These are phyloP conservation scores for Drosophila sulfurigaster DNA, from an alignment of 1,140 invertebrate genomes.

Conservation along the genomic window DNA sequence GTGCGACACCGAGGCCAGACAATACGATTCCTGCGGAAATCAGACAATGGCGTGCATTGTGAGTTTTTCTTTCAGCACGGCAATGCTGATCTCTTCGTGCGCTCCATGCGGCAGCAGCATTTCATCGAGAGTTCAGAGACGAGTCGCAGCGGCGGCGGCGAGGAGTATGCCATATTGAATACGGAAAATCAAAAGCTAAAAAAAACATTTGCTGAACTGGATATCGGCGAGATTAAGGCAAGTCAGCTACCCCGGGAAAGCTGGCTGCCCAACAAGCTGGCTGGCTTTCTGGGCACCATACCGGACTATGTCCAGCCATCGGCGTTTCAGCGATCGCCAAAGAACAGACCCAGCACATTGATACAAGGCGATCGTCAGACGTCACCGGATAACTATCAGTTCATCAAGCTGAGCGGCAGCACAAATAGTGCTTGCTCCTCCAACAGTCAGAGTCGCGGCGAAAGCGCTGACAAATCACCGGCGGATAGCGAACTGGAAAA, in stretches of 20 bases:
- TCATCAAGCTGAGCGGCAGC: slow-evolving; percentile 69
- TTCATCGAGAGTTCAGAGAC: slow-evolving; percentile 64
- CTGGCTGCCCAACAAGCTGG: slow-evolving; percentile 80
- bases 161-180: slow-evolving; percentile 72
- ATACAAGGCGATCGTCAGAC: slow-evolving; percentile 76
- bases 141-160: slow-evolving; percentile 40
- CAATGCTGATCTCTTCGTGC: slow-evolving; percentile 92
- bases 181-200: slow-evolving; percentile 88
- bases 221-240: slow-evolving; percentile 86
- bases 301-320: slow-evolving; percentile 78
- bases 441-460: slow-evolving; percentile 67
- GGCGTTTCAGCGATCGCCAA: slow-evolving; percentile 89
- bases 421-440: slow-evolving; percentile 72
- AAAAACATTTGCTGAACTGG: slow-evolving; percentile 93
- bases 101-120: slow-evolving; percentile 86
- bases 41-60: slow-evolving; percentile 90
- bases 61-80: slow-evolving; percentile 94
- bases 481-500: slow-evolving; percentile 79
- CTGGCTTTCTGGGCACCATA: slow-evolving; percentile 71
- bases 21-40: slow-evolving; percentile 89
- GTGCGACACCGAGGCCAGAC: slow-evolving; percentile 89
- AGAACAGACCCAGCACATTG: slow-evolving; percentile 86
- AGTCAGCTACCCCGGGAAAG: slow-evolving; percentile 60
- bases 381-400: slow-evolving; percentile 77
- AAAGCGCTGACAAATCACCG: slow-evolving; percentile 75